phyloP scores from a whole-genome alignment of 2,888 invertebrate species.

The Bellardia bayeri region DNA sequence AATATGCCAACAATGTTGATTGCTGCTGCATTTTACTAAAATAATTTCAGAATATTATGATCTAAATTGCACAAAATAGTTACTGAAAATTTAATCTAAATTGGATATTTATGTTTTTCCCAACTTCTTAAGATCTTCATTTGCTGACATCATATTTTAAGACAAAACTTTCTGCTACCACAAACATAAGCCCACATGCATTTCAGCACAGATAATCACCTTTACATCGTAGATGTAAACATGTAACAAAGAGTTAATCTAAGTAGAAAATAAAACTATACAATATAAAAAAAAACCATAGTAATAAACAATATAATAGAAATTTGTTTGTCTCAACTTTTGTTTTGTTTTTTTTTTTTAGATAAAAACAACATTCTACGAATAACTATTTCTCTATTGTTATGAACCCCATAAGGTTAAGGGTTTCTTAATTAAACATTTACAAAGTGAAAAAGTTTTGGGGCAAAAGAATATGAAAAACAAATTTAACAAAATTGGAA shows the following conservation, averaged over 20 bases:
- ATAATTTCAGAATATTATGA: too few relatives aligned
- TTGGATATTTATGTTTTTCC: too few relatives aligned
- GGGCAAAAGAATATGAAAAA: constrained; percentile 30
- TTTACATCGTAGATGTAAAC: constrained; percentile 1
- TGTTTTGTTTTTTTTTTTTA: not conserved
- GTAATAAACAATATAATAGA: constrained; percentile 24
- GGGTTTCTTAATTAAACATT: constrained; percentile 71
- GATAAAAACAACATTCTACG: constrained; percentile 5
- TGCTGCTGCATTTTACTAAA: too few relatives aligned
- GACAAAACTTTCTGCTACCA: too few relatives aligned
- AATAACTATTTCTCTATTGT: constrained; percentile 44
- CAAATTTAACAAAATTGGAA: constrained; percentile 51
- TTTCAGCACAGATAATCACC: not conserved
- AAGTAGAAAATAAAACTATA: not conserved
- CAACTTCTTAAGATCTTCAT: too few relatives aligned
- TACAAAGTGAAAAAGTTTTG: constrained; percentile 66
- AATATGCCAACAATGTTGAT: too few relatives aligned
- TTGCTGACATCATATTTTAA: too few relatives aligned
- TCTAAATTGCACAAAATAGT: too few relatives aligned
- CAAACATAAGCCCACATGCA: too few relatives aligned
- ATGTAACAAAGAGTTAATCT: not conserved
- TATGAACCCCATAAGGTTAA: constrained; percentile 62
- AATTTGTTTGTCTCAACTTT: not conserved
- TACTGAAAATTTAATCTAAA: too few relatives aligned
- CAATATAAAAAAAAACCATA: constrained; percentile 6